phyloP scores from a whole-genome alignment of 2,113 vertebrate species.

The Scopus umbretta region DNA sequence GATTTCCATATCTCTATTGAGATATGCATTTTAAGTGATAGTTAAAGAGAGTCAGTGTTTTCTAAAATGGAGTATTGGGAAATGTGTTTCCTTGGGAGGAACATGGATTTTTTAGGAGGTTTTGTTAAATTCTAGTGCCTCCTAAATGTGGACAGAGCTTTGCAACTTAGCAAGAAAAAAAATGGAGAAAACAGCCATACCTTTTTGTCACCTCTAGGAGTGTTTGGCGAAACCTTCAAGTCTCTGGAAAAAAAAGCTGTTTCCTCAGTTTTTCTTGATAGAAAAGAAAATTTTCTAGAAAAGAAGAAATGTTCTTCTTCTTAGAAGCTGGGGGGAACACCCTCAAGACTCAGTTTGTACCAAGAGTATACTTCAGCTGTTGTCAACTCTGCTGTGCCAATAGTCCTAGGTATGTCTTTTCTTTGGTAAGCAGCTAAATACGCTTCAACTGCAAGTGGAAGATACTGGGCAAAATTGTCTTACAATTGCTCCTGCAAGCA shows the following conservation, averaged over 20 bases:
- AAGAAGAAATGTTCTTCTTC: not conserved
- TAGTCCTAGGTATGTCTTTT: too few relatives aligned
- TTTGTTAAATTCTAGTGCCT: not conserved
- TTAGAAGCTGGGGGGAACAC: not conserved
- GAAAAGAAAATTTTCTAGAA: too few relatives aligned
- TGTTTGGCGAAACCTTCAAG: not conserved
- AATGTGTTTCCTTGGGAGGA: rapidly evolving
- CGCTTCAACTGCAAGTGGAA: not conserved
- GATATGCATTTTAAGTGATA: not conserved
- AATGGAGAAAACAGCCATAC: not conserved
- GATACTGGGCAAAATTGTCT: not conserved
- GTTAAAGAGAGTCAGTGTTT: not conserved
- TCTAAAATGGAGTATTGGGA: not conserved
- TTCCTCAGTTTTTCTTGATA: not conserved
- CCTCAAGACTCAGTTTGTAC: not conserved
- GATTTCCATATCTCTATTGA: not conserved
- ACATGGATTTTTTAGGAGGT: not conserved
- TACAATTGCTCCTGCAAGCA: not conserved
- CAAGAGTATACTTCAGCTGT: not conserved
- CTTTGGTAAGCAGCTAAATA: not conserved
- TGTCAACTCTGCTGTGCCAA: not conserved
- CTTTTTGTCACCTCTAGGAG: not conserved
- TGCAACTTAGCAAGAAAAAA: not conserved
- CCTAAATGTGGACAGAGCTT: not conserved
- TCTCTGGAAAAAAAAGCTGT: not conserved